Evolutionary conservation across 1,140 invertebrate species (phyloP), one percentile per base, ranked within the genome.

Genomic region (Liolophura sinensis): DNA sequence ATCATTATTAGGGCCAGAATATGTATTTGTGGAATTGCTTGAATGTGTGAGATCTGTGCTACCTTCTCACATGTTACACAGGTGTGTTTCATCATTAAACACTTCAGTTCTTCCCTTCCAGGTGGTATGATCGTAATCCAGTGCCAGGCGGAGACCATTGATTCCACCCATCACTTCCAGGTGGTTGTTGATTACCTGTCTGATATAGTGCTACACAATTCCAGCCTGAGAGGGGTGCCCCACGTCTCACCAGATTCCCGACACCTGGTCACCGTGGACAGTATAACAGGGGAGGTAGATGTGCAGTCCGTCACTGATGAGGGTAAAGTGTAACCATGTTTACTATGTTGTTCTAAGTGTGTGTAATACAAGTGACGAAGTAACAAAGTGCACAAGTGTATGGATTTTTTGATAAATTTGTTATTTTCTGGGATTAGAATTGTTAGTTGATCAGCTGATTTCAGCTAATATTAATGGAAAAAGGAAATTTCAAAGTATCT

Each of bases 111-210:
- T 24, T 31, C 31, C 15, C 22, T n/a, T 49, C 48, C 80, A 93
- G 92, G 92, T 81, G 91, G 92, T 47, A 88, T 91, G 65, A 88
- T 92, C 1, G 86, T 92, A 62, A 85, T 92, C 68, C 88, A 92
- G 79, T 93, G 92, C 73, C 85, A 88, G 66, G 60, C 40, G 7
- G 62, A 62, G 60, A 60, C 72, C 70, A 18, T 40, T 64, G 9
- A 49, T 60, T n/a, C 64, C 66, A 14, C 67, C 64, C 1, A 52
- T 69, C 52, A 73, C 70, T 5, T 76, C 1, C 91, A 92, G 83
- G 78, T 93, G 5, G 81, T 93, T 9, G 74, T 93, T 59, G 92
- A 93, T 82, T 91, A 92, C 75, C 79, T 93, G 31, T 93, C 92
- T 0, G 91, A 93, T 77, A 88, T 89, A 1, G 89, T 93, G 5